phyloP scores from a whole-genome alignment of 1,140 invertebrate species.

The Zaprionus nigranus region DNA sequence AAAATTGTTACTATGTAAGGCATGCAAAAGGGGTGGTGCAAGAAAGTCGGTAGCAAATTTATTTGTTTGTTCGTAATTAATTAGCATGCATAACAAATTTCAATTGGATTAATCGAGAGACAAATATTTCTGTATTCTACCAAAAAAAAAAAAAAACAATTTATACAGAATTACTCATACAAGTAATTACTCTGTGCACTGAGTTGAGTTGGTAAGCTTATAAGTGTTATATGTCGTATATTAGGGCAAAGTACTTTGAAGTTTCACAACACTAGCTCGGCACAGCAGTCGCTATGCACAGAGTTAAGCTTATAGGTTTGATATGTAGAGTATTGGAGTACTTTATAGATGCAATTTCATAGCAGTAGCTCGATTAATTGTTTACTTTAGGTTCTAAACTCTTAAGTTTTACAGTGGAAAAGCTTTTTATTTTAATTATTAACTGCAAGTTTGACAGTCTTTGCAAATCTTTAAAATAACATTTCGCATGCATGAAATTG shows the following conservation, averaged over 20 bases:
- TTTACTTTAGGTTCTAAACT: neutral
- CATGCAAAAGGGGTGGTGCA: neutral
- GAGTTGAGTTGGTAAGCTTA: neutral
- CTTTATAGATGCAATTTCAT: too few relatives aligned
- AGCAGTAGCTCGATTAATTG: neutral
- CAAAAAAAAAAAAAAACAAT: neutral
- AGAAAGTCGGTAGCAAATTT: neutral
- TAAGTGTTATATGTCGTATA: neutral
- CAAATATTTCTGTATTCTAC: neutral
- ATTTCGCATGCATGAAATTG: neutral
- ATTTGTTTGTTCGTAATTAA: constrained; percentile 1
- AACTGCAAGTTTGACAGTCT: neutral
- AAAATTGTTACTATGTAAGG: constrained; percentile 1
- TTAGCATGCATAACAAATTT: constrained; percentile 11
- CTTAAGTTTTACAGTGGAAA: neutral
- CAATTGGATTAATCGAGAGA: constrained; percentile 7
- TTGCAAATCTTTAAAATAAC: neutral
- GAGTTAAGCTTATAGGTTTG: neutral
- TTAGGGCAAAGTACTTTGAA: neutral
- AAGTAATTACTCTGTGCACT: neutral
- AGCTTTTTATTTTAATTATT: neutral
- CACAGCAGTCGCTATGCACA: neutral
- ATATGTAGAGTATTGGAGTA: neutral
- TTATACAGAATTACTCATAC: neutral
- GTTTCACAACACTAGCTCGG: neutral